These are phyloP conservation scores for Salvelinus alpinus DNA, from an alignment of 2,113 vertebrate genomes.

Conservation along the genomic window DNA sequence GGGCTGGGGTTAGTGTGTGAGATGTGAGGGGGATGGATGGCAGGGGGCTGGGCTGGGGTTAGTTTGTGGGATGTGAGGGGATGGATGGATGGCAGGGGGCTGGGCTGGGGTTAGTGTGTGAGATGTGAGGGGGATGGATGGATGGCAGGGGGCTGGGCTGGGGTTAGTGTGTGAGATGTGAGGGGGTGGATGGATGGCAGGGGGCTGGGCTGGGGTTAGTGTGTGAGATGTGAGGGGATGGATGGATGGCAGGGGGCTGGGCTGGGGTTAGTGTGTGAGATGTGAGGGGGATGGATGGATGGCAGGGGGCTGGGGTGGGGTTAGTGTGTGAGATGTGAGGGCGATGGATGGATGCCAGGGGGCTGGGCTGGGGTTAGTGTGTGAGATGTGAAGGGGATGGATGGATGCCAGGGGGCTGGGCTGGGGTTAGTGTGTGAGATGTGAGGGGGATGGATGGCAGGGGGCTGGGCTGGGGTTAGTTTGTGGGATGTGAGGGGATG, in stretches of 20 bases:
- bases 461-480: neutral
- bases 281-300: neutral
- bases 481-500: neutral
- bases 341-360: slow-evolving; percentile 28
- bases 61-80: neutral
- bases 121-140: neutral
- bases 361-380: slow-evolving; percentile 32
- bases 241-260: slow-evolving; percentile 24
- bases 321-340: neutral
- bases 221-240: neutral
- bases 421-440: neutral
- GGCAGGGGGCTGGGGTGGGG: no score
- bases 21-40: slow-evolving; percentile 2
- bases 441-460: slow-evolving; percentile 25
- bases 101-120: no score
- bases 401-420: no score
- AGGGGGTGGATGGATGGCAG: no score
- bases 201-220: no score
- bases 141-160: slow-evolving; percentile 47
- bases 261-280: neutral
- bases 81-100: slow-evolving; percentile 34
- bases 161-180: neutral
- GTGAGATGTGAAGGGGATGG: no score
- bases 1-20: neutral
- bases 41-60: slow-evolving; percentile 15